phyloP scores from a whole-genome alignment of 2,797 vertebrate genomes.

The Xenentodon cancila region DNA sequence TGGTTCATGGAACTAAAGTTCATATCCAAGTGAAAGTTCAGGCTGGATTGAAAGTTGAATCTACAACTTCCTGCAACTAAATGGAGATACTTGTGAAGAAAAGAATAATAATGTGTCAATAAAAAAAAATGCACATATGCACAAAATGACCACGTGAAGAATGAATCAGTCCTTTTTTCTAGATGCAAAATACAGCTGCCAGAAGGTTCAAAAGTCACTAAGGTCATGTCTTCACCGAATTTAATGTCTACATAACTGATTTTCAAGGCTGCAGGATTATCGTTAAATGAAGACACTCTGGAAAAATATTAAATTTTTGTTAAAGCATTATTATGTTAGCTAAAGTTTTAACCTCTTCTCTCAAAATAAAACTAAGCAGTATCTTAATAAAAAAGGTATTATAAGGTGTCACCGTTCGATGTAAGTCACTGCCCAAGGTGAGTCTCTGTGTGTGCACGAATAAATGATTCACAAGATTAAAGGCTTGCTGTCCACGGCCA shows the following conservation, averaged over 20 bases:
- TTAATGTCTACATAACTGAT: no score
- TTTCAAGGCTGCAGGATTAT: no score
- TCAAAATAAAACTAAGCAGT: not conserved
- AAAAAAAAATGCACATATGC: not conserved
- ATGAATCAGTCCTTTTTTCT: no score
- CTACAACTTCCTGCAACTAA: not conserved
- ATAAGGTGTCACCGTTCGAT: not conserved
- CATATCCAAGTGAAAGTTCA: constrained; percentile 25
- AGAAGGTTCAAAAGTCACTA: no score
- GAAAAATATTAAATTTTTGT: no score
- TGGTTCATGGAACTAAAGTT: constrained; percentile 38
- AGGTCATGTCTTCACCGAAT: no score
- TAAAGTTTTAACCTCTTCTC: not conserved
- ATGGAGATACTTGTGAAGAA: not conserved
- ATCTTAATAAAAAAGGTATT: no score
- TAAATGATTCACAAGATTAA: not conserved
- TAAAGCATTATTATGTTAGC: no score
- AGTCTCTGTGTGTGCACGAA: not conserved
- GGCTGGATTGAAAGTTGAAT: constrained; percentile 7
- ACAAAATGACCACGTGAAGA: no score
- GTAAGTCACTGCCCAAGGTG: not conserved
- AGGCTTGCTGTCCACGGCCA: not conserved
- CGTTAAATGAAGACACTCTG: no score
- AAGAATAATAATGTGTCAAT: not conserved
- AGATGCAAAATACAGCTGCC: no score